These are phyloP conservation scores for Dryoscopus gambensis DNA, from an alignment of 2,113 vertebrate genomes.

Conservation along the genomic window DNA sequence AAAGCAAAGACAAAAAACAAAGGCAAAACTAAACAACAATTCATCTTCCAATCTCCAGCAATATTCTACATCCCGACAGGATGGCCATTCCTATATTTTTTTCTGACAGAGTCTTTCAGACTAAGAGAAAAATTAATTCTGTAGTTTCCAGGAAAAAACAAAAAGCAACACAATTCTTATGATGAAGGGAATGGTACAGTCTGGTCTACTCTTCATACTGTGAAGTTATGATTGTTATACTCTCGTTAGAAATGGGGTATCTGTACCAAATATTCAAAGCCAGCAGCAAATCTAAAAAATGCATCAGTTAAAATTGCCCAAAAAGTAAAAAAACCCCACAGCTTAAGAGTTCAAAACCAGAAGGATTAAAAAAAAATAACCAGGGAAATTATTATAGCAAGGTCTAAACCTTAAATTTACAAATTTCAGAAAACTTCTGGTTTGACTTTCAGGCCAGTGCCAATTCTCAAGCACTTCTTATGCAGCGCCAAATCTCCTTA, in stretches of 20 bases:
- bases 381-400: not conserved
- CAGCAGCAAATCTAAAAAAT: not conserved
- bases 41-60: not conserved
- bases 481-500: not conserved
- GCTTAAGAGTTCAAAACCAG: not conserved
- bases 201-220: not conserved
- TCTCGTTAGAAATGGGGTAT: not conserved
- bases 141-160: not conserved
- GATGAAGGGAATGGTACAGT: not conserved
- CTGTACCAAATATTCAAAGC: not conserved
- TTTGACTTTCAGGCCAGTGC: not conserved
- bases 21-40: not conserved
- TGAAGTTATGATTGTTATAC: not conserved
- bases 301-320: not conserved
- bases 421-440: not conserved
- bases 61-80: not conserved
- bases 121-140: not conserved
- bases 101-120: not conserved
- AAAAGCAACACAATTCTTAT: not conserved
- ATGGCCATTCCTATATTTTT: not conserved
- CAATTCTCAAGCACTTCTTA: not conserved
- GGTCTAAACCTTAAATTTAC: not conserved
- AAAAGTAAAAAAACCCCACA: not conserved
- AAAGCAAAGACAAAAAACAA: not conserved
- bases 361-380: fast-evolving